A percentile compares a stretch with the other conserved stretches of the same genome.
Conservation (phyloP, 2,797 vertebrate species). For the Silurus aristotelis region DNA sequence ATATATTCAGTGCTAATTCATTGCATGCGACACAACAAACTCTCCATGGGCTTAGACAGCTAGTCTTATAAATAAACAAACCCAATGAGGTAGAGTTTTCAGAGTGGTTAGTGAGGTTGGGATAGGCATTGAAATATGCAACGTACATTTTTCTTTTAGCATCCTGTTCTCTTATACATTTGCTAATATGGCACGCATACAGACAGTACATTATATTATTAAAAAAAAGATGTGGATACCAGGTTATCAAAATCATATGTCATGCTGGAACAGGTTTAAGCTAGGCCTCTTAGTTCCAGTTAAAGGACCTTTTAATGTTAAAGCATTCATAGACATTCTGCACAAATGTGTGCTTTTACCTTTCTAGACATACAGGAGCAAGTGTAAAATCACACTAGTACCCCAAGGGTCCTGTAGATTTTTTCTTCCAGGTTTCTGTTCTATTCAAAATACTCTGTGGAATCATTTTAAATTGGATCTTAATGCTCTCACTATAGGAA, state of each 20-base stretch:
- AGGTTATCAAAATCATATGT: not conserved
- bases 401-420: not conserved
- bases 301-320: not conserved
- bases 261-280: not conserved
- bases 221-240: not conserved
- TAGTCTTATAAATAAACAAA: not conserved
- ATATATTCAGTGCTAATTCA: not conserved
- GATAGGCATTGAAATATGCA: not conserved
- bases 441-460: not conserved
- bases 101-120: not conserved
- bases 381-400: not conserved
- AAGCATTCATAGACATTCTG: not conserved
- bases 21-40: not conserved
- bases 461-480: not conserved
- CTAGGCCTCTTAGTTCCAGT: not conserved
- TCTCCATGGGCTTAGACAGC: not conserved
- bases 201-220: not conserved
- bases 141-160: not conserved
- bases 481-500: not conserved
- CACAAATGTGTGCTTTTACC: not conserved
- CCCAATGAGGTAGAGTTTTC: not conserved
- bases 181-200: not conserved
- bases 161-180: not conserved
- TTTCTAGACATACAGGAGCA: not conserved
- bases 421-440: no score